Percentiles rank a stretch among this genome's conserved stretches.
These are phyloP conservation scores for Microctenopoma lineatum DNA, from an alignment of 2,797 vertebrate genomes.

Conservation along the genomic window DNA sequence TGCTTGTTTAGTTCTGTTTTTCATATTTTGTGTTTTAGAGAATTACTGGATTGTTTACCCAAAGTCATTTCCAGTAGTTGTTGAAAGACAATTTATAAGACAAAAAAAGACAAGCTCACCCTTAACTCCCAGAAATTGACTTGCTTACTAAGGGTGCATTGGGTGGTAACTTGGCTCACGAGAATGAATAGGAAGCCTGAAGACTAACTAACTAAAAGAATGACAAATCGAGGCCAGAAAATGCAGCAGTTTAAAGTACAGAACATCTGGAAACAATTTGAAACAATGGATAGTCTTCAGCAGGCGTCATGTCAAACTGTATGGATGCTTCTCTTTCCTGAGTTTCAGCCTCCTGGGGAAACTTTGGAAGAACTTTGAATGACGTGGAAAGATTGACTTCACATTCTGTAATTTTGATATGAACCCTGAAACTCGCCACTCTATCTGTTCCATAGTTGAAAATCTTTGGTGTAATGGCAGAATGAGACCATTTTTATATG, in stretches of 20 bases:
- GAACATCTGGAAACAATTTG: slow-evolving; percentile 71
- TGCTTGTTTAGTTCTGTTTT: not conserved
- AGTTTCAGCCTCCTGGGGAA: slow-evolving; percentile 17
- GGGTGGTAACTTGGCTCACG: slow-evolving; percentile 63
- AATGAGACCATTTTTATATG: not conserved
- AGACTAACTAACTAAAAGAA: slow-evolving; percentile 67
- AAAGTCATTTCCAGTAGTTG: slow-evolving; percentile 28
- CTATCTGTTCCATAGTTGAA: not conserved
- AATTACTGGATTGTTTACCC: not conserved
- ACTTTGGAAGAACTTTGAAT: slow-evolving; percentile 16
- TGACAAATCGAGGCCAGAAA: slow-evolving; percentile 65
- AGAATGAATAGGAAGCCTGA: slow-evolving; percentile 47
- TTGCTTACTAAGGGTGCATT: slow-evolving; percentile 38
- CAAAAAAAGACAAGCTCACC: slow-evolving; percentile 32
- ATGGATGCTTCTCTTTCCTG: slow-evolving; percentile 42
- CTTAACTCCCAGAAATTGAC: slow-evolving; percentile 41
- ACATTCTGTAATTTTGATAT: slow-evolving; percentile 23
- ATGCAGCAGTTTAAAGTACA: slow-evolving; percentile 53
- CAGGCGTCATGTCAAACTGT: slow-evolving; percentile 36
- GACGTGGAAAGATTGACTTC: slow-evolving; percentile 13
- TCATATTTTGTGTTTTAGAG: slow-evolving; percentile 8
- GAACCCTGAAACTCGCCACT: slow-evolving; percentile 14
- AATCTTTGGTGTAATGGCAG: slow-evolving; percentile 7
- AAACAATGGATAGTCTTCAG: slow-evolving; percentile 68
- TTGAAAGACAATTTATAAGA: slow-evolving; percentile 30